Evolutionary conservation across 1,140 invertebrate genomes (phyloP), one percentile per base, ranked within the genome.

Genomic region (Megalopta genalis): DNA sequence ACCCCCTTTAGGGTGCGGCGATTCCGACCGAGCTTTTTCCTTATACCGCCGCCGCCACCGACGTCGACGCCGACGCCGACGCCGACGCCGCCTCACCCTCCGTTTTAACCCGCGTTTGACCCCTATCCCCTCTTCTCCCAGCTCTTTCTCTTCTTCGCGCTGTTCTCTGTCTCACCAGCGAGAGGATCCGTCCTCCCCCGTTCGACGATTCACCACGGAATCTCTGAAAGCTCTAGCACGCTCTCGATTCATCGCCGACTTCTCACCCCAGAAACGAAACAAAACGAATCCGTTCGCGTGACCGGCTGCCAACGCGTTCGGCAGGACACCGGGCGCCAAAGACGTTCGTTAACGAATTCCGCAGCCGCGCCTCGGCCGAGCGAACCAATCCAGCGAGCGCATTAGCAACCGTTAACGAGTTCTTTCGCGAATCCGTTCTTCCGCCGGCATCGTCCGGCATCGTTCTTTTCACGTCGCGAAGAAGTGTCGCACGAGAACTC

Each of bases 1-100:
- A 49, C 66, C 77, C 70, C 74, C 69, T 82, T 87, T 82, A 87
- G 82, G 86, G 86, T 78, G 86, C 86, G 86, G 85, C 82, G 64
- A 37, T 25, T 68, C 68, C 63, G 66, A 62, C 72, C 77, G 75
- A 82, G 66, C 77, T 77, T 49, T 71, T 79, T 82, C 71, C 42
- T 77, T 75, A 52, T 52, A 52, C 49, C 16, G 42, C 12, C 42
- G 42, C 42, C 42, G 42, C 12, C 16, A 2, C 14, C 49, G 49
- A 46, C 42, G 42, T 16, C 46, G 46, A 16, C 46, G 14, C 46
- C 46, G 46, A 16, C 46, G 14, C 46, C 46, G 16, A 49, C 46
- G 14, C 16, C 46, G 14, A 49, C 46, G 10, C 46, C 49, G 49
- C 21, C 59, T 73, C 73, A 10, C 32, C 27, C 39, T 14, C 60